Base-by-base conservation (phyloP, 2,797 vertebrate species). In the Antennarius maculatus region DNA sequence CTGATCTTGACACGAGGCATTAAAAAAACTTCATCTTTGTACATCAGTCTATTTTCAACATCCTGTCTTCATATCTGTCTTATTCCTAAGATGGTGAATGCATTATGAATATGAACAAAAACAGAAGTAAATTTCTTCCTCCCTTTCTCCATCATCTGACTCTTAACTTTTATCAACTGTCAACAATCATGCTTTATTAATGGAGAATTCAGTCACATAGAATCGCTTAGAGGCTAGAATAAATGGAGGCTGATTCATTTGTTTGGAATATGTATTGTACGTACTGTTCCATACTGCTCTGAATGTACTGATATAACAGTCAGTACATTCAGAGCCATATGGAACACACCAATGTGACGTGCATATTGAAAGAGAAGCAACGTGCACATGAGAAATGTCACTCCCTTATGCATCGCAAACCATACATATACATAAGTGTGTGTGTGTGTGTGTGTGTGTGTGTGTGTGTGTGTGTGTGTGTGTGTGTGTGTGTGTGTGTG, bases 161-260 rank as follows among this genome's bases (percentile, higher is more conserved):
- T n/a, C 54, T 34, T 11, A 60, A 15, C 46, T 41, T 50, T 28
- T 29, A 17, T 52, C 43, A 31, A 43, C 27, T 2, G 23, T 53
- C 17, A 34, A 48, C 12, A 7, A 7, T 59, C 42, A 46, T 69
- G 23, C 37, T 76, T 61, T 59, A 55, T 79, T 66, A 17, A 76
- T 70, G 46, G 31, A 60, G 48, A 51, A 46, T 52, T 77, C 23
- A 55, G 68, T 68, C 56, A 61, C 49, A 37, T 49, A 68, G 29
- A 78, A 87, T 74, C 47, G 76, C 54, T 73, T 17, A 55, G 23
- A n/a, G 49, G 7, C 34, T 61, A 8, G 57, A 57, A 51, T 69
- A 62, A 74, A 66, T 72, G 34, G 52, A 15, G 39, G 28, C 7
- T 46, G n/a, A 23, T 1, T 41, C 9, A 13, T 47, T 45, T n/a